Percentiles rank a stretch among this genome's conserved stretches.
Conservation (phyloP, 2,113 vertebrate species). For the Puntigrus tetrazona region DNA sequence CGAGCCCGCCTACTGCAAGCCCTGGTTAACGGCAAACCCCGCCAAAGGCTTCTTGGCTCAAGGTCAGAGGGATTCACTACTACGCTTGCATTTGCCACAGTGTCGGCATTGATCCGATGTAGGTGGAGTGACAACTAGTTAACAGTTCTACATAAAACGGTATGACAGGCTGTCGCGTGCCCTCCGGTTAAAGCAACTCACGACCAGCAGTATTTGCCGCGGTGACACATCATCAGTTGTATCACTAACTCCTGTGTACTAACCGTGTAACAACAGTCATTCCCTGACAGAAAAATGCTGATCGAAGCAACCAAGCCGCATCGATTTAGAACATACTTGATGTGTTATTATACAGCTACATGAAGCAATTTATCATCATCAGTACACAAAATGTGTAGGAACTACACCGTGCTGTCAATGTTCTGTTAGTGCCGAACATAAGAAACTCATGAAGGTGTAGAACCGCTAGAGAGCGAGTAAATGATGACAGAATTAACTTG, state of each 20-base stretch:
- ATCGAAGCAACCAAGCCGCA: not conserved
- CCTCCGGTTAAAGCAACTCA: not conserved
- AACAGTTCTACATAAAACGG: too few species aligned
- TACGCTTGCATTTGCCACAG: too few species aligned
- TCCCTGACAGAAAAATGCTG: not conserved
- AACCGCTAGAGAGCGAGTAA: too few species aligned
- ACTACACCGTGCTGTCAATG: not conserved
- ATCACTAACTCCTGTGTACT: not conserved
- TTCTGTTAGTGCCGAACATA: not conserved
- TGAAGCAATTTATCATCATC: not conserved
- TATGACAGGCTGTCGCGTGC: not conserved
- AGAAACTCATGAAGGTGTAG: too few species aligned
- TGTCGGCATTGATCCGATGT: not conserved
- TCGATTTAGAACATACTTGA: not conserved
- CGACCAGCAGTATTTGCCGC: not conserved
- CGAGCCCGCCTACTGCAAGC: conserved; percentile 86
- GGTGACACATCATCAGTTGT: not conserved
- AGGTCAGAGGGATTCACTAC: conserved; percentile 72
- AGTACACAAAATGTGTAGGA: not conserved
- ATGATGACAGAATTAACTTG: too few species aligned
- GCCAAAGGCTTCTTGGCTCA: conserved; percentile 87
- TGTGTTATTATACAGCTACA: not conserved
- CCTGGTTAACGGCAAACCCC: conserved; percentile 89
- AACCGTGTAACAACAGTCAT: not conserved
- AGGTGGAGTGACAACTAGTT: not conserved